Base-by-base conservation (phyloP, 2,113 vertebrate species). In the Girardinichthys multiradiatus region DNA sequence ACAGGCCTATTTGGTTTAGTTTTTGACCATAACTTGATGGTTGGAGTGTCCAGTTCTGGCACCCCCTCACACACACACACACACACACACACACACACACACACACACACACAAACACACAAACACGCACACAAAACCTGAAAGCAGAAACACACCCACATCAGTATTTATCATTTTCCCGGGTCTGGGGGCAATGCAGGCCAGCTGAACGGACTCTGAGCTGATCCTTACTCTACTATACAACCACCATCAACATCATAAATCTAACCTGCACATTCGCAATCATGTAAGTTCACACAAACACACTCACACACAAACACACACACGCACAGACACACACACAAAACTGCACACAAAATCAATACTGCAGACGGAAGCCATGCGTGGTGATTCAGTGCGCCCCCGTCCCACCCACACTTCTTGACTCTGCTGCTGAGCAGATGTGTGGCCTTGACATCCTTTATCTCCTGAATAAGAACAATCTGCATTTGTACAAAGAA, bases 301-400 rank as follows among this genome's bases (percentile, higher is more conserved):
- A 10, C 15, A 59, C 61, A 69, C 54, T 48, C 62, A 45, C n/a
- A 57, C 59, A 64, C 33, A 65, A 24, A 39, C 67, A 70, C 70
- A 74, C 81, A 72, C 80, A 12, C 57, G 12, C 79, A 64, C 78
- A 84, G 66, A 79, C 64, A n/a, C 76, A 67, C 86, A 68, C 68
- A 71, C 68, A 74, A 79, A 72, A 77, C 13, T 48, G 13, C 79
- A 62, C 79, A 85, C 70, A 79, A 74, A 85, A 92, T 91, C 89
- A 87, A 91, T 91, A 88, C 13, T 35, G 81, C 29, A 61, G 86
- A 87, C 87, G 79, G 86, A 67, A 87, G 71, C 39, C 77, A 79
- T 88, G 87, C 48, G 76, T 80, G 74, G 87, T 90, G 91, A 90
- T 89, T 87, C 89, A 90, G 88, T 54, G 81, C 82, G 59, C 75